A percentile compares a stretch with the other conserved stretches of the same genome.
Conservation (phyloP, 2,797 vertebrate species). For the Eremophila alpestris region DNA sequence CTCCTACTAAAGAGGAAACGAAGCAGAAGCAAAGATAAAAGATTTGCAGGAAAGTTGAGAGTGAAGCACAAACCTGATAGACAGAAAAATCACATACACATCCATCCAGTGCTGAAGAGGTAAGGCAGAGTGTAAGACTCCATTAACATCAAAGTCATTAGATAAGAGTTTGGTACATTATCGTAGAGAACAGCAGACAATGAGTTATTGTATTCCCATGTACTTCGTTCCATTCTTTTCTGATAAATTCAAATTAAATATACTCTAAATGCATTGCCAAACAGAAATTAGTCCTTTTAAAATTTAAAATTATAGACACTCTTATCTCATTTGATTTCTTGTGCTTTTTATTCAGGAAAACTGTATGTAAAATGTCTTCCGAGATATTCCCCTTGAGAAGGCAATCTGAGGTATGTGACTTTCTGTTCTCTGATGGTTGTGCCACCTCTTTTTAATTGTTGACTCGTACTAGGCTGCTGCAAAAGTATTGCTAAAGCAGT, state of each 20-base stretch:
- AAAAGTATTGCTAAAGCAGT: background rate
- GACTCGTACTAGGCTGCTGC: background rate
- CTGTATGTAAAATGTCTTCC: background rate
- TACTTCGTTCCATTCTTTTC: slow-evolving; percentile 30
- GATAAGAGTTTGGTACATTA: slow-evolving; percentile 62
- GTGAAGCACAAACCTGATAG: slow-evolving; percentile 22
- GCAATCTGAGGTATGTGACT: background rate
- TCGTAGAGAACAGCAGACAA: slow-evolving; percentile 29
- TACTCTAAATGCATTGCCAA: background rate
- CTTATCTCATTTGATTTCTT: slow-evolving; percentile 33
- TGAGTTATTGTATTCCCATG: slow-evolving; percentile 18
- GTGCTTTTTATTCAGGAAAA: slow-evolving; percentile 23
- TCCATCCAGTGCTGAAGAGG: slow-evolving; percentile 38
- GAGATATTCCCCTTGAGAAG: slow-evolving; percentile 34
- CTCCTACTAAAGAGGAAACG: background rate
- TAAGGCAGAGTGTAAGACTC: slow-evolving; percentile 6
- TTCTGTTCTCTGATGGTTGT: background rate
- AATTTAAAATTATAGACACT: slow-evolving; percentile 1
- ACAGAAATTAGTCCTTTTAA: slow-evolving; percentile 14
- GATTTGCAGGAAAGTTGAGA: background rate
- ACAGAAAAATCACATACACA: background rate
- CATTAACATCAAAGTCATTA: slow-evolving; percentile 67
- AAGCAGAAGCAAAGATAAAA: slow-evolving; percentile 35
- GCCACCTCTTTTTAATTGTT: background rate
- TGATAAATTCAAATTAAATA: slow-evolving; percentile 59